Base-by-base conservation (phyloP, 1,140 invertebrate species). In the Holotrichia oblita region DNA sequence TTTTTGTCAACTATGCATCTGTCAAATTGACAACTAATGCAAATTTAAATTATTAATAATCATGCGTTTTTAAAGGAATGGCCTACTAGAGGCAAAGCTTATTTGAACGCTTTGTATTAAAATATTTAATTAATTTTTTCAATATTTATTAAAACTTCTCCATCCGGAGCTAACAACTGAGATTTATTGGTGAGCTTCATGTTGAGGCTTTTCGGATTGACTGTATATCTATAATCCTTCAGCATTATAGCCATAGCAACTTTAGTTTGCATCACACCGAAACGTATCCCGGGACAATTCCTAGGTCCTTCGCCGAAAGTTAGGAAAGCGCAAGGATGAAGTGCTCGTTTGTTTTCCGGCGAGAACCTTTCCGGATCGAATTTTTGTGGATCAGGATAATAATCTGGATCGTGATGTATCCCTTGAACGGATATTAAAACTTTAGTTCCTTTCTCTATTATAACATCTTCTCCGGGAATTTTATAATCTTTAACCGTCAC, bases 251-350 rank as follows among this genome's bases (percentile, higher is more conserved):
- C 84, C 6, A 90, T 77, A 6, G 88, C 88, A 7, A 87, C 81
- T 84, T 89, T 89, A 0, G 86, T 84, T 82, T 89, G 88, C 4
- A 85, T 85, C 12, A 86, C 55, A 1, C 86, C 89, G 74, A 89
- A 88, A 8, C 87, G 80, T 82, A 84, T 88, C 91, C 92, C 93
- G 75, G 94, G 93, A 82, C 93, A 94, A 86, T 93, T 93, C 55
- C 93, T 89, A 0, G 91, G 90, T 3, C 93, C 93, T 48, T 91
- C 90, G 0, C 93, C 93, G 83, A 95, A 95, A 6, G 93, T 91
- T 42, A 95, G 83, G 84, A 90, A 94, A 2, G 88, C 73, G 83
- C 90, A 90, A 0, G 85, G 88, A 55, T 88, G 88, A 79, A 91
- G 85, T 9, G 85, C 83, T 41, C 85, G 85, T 6, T 87, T 83